Base-by-base conservation (phyloP, 1,140 invertebrate species). In the Wiebesia pumilae region DNA sequence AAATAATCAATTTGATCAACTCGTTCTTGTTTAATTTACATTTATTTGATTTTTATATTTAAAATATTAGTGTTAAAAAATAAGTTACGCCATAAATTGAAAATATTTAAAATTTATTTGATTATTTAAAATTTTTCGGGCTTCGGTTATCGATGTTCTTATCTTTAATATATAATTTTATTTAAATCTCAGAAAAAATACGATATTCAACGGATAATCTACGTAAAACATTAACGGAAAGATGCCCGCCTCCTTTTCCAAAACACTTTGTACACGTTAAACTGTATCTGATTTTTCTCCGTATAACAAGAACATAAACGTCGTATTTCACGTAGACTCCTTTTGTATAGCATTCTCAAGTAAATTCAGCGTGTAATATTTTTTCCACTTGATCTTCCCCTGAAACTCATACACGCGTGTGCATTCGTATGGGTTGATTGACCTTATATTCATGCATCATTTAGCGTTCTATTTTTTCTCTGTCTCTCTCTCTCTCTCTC, bases 291-390 rank as follows among this genome's bases (percentile, higher is more conserved):
- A 51, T 47, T 54, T 78, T 54, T 54, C 43, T 38, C 30, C 47
- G 43, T 62, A 81, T 0, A 62, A 65, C 78, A 16, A 65, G 81
- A 47, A 38, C 81, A 69, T 51, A 33, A 82, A 69, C 40, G 4
- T 82, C 81, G 19, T 71, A 82, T 69, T 82, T 82, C 65, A 82
- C 81, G 54, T 14, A 2, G 0, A 21, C 30, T 33, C n/a, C 21
- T 4, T 2, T 54, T 14, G 35, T 54, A 9, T 27, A 6, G n/a
- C 30, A 69, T 67, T 47, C 65, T 47, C 80, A 33, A 69, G 65
- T 43, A 83, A 75, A 83, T 51, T n/a, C 69, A 51, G 35, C 83
- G 83, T 84, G 71, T 78, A 84, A 84, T 84, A 78, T 84, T 43
- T 84, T 51, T 73, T 58, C 67, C 47, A 35, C 30, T 38, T 33